A percentile compares a stretch with the other conserved stretches of the same genome.
These are phyloP conservation scores for Eutolmus rufibarbis DNA, from an alignment of 2,888 invertebrate species.

Conservation along the genomic window DNA sequence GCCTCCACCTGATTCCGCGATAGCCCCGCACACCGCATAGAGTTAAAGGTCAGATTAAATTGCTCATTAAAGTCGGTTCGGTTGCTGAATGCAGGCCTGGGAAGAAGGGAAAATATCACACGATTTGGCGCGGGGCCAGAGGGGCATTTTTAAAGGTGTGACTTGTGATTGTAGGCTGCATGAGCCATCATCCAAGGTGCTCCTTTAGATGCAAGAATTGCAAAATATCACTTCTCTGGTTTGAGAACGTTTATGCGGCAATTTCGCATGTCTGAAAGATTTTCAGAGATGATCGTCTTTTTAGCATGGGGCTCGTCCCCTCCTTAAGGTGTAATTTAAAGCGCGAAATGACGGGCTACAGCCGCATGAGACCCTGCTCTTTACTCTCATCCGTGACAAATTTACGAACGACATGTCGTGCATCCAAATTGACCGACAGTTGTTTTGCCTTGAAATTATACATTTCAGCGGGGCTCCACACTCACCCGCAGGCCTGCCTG, in stretches of 20 bases:
- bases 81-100: neutral
- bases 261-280: neutral
- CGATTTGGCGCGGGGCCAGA: neutral
- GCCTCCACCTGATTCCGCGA: neutral
- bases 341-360: neutral
- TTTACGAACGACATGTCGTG: neutral
- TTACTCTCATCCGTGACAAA: neutral
- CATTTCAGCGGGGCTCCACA: neutral
- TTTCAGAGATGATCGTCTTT: neutral
- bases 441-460: neutral
- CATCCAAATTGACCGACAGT: neutral
- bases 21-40: neutral
- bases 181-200: neutral
- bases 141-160: neutral
- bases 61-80: neutral
- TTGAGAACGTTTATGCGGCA: neutral
- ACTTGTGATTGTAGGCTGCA: neutral
- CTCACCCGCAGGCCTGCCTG: neutral
- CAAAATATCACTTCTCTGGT: neutral
- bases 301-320: neutral
- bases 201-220: neutral
- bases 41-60: neutral
- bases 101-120: neutral
- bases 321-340: neutral
- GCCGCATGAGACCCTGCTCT: neutral